Percentiles rank a stretch among this genome's conserved stretches.
Conservation (phyloP, 2,113 vertebrate genomes). For the Lynx canadensis region DNA sequence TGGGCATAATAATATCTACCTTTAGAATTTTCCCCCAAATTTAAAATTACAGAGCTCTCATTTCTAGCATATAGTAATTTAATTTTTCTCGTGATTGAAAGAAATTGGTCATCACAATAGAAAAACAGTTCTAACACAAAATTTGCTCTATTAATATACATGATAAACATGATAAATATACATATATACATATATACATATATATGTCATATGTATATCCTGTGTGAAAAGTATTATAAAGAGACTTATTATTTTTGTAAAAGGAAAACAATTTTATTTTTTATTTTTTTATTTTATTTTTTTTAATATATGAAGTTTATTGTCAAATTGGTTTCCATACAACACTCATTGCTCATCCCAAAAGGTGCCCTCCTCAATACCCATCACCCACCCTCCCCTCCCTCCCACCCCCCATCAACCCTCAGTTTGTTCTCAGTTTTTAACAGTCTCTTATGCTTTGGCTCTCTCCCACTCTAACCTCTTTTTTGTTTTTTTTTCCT, state of each 20-base stretch:
- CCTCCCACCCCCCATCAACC: too few species aligned
- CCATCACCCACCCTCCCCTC: too few species aligned
- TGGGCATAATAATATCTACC: neutral
- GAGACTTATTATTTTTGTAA: neutral
- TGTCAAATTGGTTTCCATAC: too few species aligned
- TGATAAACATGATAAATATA: neutral
- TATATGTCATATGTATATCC: neutral
- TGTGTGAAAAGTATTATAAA: neutral
- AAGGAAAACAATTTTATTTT: neutral
- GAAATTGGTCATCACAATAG: neutral
- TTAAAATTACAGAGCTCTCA: neutral
- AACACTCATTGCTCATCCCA: too few species aligned
- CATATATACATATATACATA: neutral
- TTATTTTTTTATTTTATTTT: neutral
- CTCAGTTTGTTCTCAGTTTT: too few species aligned
- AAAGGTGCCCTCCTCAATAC: too few species aligned
- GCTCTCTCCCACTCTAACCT: too few species aligned
- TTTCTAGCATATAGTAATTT: neutral
- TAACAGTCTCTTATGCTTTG: too few species aligned
- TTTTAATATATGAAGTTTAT: too few species aligned
- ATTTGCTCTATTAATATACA: neutral
- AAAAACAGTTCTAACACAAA: neutral
- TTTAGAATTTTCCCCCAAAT: neutral
- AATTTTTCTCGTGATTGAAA: neutral
- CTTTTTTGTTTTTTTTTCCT: too few species aligned